Evolutionary conservation across 37 sponge, comb jelly and placozoan genomes (phyloP), one percentile per base, ranked within the genome.

Genomic region (Halichondria panicea): DNA sequence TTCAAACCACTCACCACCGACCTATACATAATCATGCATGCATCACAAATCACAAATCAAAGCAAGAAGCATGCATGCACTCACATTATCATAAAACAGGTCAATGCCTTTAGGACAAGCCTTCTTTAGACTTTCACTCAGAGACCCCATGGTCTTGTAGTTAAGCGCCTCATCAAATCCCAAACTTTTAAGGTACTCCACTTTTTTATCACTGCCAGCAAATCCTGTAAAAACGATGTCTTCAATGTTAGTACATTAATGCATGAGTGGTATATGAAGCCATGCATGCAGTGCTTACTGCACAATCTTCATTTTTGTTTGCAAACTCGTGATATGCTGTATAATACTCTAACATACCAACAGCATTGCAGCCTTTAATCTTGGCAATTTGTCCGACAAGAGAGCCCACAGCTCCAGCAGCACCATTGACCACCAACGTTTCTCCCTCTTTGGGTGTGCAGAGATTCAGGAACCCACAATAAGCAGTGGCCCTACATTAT

Each of bases 331-430:
- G n/a, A n/a, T n/a, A n/a, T n/a, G n/a, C n/a, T n/a, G n/a, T n/a
- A n/a, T n/a, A n/a, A n/a, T n/a, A n/a, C n/a, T n/a, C n/a, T n/a
- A n/a, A n/a, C n/a, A n/a, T 55, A 80, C 91, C 93, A 32, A 93
- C 84, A 64, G 85, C 93, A 32, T 54, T 62, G 68, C 92, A 90
- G 22, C 95, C 95, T 61, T 95, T 91, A 55, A 91, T 84, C 77
- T 91, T 91, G 21, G 83, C 95, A 34, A 95, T 84, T 71, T 86
- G 87, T 22, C 92, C 92, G 9, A 94, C 95, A 61, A 76, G 24
- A 56, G 85, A 82, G 0, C 95, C 95, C n/a, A 95, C 95, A 57
- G 95, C 93, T 58, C 95, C 95, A 67, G 95, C 95, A 55, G 95
- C 95, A 27, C 73, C 89, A 60, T 69, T 91, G 0, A 95, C 93